Conservation (phyloP, 2,113 vertebrate species). For the Proterorhinus semilunaris region DNA sequence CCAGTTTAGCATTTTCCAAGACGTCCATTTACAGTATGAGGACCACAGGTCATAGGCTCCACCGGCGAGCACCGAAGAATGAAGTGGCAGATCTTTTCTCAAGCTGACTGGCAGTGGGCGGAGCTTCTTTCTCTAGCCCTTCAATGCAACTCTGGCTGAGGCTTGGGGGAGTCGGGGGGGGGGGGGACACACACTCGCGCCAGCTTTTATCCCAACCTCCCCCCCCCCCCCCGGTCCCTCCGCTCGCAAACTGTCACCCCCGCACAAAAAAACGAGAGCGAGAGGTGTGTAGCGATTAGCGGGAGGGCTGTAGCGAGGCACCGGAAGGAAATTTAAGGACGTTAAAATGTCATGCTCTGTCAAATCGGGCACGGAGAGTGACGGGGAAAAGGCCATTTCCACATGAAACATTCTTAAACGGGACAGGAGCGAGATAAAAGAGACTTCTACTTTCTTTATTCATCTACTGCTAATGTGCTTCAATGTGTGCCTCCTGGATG, state of each 20-base stretch:
- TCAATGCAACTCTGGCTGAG: not conserved
- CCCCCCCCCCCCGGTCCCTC: not conserved
- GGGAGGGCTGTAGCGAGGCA: constrained; percentile 1
- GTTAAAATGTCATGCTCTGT: constrained; percentile 53
- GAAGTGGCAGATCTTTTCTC: constrained; percentile 25
- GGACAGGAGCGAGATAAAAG: no score
- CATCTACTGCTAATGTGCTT: no score
- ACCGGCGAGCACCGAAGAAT: not conserved
- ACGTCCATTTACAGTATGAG: no score
- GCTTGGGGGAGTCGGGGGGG: not conserved
- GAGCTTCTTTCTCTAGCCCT: constrained; percentile 10
- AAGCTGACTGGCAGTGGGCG: constrained; percentile 31
- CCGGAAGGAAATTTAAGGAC: constrained; percentile 42
- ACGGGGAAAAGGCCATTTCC: constrained; percentile 42
- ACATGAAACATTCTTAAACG: not conserved
- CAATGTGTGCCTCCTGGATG: no score
- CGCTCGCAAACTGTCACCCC: constrained; percentile 37
- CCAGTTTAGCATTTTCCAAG: no score
- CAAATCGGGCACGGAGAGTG: constrained; percentile 24
- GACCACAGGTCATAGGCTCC: no score
- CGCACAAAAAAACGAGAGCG: constrained; percentile 31
- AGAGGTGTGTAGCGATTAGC: constrained; percentile 63
- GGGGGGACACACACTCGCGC: constrained; percentile 18
- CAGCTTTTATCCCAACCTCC: not conserved
- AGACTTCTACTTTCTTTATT: no score